Evolutionary conservation across 2,888 invertebrate species (phyloP), one percentile per base, ranked within the genome.

Genomic region (Microctonus hyperodae): DNA sequence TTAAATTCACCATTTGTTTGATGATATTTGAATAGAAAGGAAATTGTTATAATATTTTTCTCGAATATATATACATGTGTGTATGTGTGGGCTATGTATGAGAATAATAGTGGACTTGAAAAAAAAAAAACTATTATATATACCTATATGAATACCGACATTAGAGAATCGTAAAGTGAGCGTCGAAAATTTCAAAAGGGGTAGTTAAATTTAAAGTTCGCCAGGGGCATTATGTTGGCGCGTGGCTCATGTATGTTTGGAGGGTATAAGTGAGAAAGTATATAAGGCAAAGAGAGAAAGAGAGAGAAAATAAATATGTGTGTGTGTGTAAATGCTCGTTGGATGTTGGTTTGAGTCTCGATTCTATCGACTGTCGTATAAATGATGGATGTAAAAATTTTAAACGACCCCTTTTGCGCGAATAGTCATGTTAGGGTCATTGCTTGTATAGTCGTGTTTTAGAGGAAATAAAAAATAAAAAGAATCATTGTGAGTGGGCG

Each of bases 301-400:
- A 58, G 23, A 25, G 23, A 20, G 13, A 56, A 64, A 59, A 48
- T 35, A 37, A 35, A 11, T 31, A 33, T 20, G 37, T n/a, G 44
- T 40, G 51, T 22, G 60, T 35, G n/a, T 50, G 22, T 55, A 63
- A 60, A 44, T 65, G 53, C 65, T 72, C 70, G 71, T 69, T 71
- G 69, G 69, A 65, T 59, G 44, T 64, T 59, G 69, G 72, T 70
- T 70, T 61, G 68, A 64, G 60, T 50, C 57, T 50, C 57, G 61
- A 55, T 40, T 23, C 28, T 40, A 35, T 58, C 64, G 37, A 65
- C 51, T 53, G 51, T 57, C 65, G 48, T 44, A 64, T 50, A 59
- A 70, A 82, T 83, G 83, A 81, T 82, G 79, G 81, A 82, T 81
- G 80, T 78, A 73, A 75, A 78, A 78, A 76, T 51, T 33, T 80